Evolutionary conservation across 2,888 invertebrate genomes (phyloP).

Genomic region (Cryptus viduatorius): DNA sequence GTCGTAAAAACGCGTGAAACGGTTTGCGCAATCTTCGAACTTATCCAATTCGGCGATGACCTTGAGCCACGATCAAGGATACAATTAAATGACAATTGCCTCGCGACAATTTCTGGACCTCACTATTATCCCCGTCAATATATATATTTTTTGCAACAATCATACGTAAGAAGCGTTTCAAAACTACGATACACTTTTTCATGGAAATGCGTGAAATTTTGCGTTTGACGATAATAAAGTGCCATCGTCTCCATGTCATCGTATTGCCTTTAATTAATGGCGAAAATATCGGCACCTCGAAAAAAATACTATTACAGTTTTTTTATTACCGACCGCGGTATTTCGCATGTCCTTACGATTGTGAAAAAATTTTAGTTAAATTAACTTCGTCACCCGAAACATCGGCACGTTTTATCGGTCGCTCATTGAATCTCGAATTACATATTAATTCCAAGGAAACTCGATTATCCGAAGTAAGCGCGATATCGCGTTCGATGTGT

Average conservation of each 20-base stretch:
- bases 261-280: not conserved
- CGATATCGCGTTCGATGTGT: constrained; percentile 29
- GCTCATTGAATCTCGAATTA: constrained; percentile 50
- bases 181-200: not conserved
- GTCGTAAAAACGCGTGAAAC: constrained; percentile 12
- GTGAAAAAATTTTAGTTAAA: not conserved
- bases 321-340: not conserved
- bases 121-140: not conserved
- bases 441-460: constrained; percentile 51
- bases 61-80: constrained; percentile 40
- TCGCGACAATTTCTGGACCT: constrained; percentile 6
- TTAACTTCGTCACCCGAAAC: no score
- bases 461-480: constrained; percentile 39
- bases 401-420: constrained; percentile 36
- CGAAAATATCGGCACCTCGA: no score
- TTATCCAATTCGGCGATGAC: constrained; percentile 59
- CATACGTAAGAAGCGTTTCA: not conserved
- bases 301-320: not conserved
- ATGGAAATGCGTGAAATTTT: no score
- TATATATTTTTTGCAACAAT: not conserved
- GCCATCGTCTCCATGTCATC: no score
- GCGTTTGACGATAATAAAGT: no score
- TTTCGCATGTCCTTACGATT: not conserved
- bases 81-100: constrained; percentile 31
- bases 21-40: constrained; percentile 35